phyloP scores from a whole-genome alignment of 2,888 invertebrate species.

The Trachelus stipa region DNA sequence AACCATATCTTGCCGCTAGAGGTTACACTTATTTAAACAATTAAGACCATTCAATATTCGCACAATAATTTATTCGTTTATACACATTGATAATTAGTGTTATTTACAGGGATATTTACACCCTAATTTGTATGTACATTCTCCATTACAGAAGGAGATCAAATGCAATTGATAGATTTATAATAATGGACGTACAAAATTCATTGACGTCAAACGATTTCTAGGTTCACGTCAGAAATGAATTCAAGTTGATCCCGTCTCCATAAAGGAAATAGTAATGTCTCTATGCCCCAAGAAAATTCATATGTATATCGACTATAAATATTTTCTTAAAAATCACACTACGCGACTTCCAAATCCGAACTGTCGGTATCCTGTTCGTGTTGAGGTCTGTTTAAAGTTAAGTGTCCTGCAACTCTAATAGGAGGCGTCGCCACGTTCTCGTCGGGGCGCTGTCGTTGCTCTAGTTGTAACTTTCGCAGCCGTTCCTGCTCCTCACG shows the following conservation, averaged over 20 bases:
- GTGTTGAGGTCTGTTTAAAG: constrained; percentile 47
- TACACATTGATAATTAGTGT: constrained; percentile 57
- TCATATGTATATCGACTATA: background rate
- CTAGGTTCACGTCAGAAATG: background rate
- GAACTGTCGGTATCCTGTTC: constrained; percentile 74
- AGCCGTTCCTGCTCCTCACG: constrained; percentile 87
- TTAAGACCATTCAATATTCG: constrained; percentile 5
- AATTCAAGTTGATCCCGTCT: background rate
- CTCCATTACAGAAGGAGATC: background rate
- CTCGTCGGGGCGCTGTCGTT: constrained; percentile 63
- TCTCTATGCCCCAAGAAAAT: background rate
- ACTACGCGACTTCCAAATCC: constrained; percentile 84
- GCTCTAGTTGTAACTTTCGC: constrained; percentile 85
- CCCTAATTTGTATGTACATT: constrained; percentile 21
- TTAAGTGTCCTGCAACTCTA: constrained; percentile 50
- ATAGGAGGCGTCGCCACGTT: constrained; percentile 53
- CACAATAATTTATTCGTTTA: constrained; percentile 61
- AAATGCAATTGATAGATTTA: background rate
- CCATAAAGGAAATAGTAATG: background rate
- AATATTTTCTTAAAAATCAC: constrained; percentile 1
- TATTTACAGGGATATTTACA: constrained; percentile 63
- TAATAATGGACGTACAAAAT: background rate
- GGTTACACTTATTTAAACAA: background rate
- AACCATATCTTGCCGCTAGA: no score
- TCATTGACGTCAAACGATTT: background rate